Base-by-base conservation (phyloP, 53 echinoderm and acorn worm genomes). In the Echinarachnius parma region DNA sequence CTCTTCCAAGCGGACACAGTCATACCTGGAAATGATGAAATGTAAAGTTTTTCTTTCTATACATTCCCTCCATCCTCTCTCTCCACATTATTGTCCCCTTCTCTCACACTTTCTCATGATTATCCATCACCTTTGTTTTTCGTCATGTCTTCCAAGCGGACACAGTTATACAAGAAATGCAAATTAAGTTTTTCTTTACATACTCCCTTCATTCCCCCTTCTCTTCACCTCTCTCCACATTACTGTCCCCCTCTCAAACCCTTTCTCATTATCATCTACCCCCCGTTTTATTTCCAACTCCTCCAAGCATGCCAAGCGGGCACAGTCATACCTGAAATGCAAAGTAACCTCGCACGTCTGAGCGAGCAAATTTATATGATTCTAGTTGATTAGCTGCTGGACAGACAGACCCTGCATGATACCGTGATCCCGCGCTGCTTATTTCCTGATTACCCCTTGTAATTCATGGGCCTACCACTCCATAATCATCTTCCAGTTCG, bases 341-440 rank as follows among this genome's bases (percentile, higher is more conserved):
- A 68, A 68, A 68, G n/a, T 4, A 34, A 9, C 24, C 33, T 25
- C 0, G 31, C 49, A 52, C 68, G 24, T 23, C 20, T 53, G 68
- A 11, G 2, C 52, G 68, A 34, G 33, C 52, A 49, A 52, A 68
- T 68, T 31, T 68, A 52, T 68, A 68, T 68, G 68, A 68, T 50
- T 68, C 49, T 68, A 34, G 3, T 21, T 68, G 31, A 52, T 68
- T 68, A 50, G 50, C 52, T 46, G 9, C 22, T 9, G 50, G 68
- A 68, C 20, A 68, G 68, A 68, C 68, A 34, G n/a, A 52, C 32
- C 18, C n/a, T 52, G 31, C 68, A 68, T 31, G 68, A 68, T 68
- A 68, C 52, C 21, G 34, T 52, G 33, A 68, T 68, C 24, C 30
- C 20, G 5, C 29, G 48, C 30, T 52, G n/a, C 31, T 37, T 34